These are phyloP conservation scores for Amphilophus citrinellus DNA, from an alignment of 2,113 vertebrate genomes.

Conservation along the genomic window DNA sequence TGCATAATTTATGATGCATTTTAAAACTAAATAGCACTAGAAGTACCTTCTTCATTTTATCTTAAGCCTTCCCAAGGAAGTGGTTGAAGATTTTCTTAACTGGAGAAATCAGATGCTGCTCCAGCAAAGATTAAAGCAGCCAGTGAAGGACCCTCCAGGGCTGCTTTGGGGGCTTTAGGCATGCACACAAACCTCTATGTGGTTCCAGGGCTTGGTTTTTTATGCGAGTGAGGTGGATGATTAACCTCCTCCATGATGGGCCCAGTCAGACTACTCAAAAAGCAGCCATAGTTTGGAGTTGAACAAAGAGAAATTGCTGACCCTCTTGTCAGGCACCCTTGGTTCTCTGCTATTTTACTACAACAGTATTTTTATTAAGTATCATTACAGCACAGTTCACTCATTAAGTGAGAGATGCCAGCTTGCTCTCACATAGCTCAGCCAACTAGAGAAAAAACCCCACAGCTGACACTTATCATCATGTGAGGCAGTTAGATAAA, in stretches of 20 bases:
- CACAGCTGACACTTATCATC: background rate
- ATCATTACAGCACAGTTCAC: background rate
- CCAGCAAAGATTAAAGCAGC: background rate
- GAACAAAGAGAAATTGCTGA: constrained; percentile 25
- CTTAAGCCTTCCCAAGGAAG: background rate
- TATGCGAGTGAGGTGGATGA: constrained; percentile 20
- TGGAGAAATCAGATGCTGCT: background rate
- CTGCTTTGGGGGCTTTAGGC: background rate
- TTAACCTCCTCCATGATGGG: constrained; percentile 10
- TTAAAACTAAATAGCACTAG: constrained; percentile 25
- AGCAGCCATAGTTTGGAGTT: constrained; percentile 2
- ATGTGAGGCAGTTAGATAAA: background rate
- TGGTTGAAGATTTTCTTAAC: background rate
- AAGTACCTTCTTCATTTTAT: constrained; percentile 15
- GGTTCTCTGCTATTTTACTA: background rate
- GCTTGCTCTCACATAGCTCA: constrained; percentile 2
- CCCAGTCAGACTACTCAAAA: constrained; percentile 1
- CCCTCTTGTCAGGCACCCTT: constrained; percentile 5
- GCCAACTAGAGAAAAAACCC: background rate
- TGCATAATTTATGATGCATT: constrained; percentile 26
- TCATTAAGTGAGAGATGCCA: constrained; percentile 3
- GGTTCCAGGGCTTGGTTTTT: constrained; percentile 17
- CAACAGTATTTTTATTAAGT: constrained; percentile 9
- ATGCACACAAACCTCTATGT: background rate
- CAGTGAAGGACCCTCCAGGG: background rate